Evolutionary conservation across 2,888 invertebrate species (phyloP), one percentile per base, ranked within the genome.

Genomic region (Venusia cambrica): DNA sequence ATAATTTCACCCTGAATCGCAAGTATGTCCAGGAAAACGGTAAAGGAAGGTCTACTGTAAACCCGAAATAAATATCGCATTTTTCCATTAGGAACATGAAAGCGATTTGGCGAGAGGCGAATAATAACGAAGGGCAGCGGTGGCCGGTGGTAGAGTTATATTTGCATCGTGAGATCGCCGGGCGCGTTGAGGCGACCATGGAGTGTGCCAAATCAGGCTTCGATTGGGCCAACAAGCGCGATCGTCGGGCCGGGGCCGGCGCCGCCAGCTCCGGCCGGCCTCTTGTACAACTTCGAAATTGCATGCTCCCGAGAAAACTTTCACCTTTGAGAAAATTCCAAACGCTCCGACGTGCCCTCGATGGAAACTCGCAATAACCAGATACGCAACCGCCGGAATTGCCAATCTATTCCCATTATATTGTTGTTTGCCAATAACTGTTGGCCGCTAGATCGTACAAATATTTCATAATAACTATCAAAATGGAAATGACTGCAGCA

Each of bases 51-150:
- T 66, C 61, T 67, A 73, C 66, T 64, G 64, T 62, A 77, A 74
- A 72, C 69, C 66, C 71, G 73, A 77, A 81, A 83, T 81, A 81
- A 79, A 83, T 79, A 80, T 77, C 74, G 75, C 73, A 73, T 75
- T 79, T 79, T 81, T 81, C 83, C 83, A 85, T 83, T 84, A 83
- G 75, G 75, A 75, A 70, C 73, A 83, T 83, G 80, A 84, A 84
- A 84, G 80, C 79, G 76, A 83, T 84, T 80, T 73, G 70, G 74
- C 83, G 80, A 81, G 83, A 77, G 75, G 66, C 74, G 84, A 84
- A 85, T 85, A 87, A 83, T 78, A 84, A 84, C 73, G 80, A 83
- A 78, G 83, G 78, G 67, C 77, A 78, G 74, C 72, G 70, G 62
- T 79, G 83, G 80, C 81, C 68, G 67, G 67, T 63, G 70, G 74